Percentiles rank a stretch among this genome's conserved stretches.
Conservation (phyloP, 2,797 vertebrate genomes). For the Sebastes oblongus region DNA sequence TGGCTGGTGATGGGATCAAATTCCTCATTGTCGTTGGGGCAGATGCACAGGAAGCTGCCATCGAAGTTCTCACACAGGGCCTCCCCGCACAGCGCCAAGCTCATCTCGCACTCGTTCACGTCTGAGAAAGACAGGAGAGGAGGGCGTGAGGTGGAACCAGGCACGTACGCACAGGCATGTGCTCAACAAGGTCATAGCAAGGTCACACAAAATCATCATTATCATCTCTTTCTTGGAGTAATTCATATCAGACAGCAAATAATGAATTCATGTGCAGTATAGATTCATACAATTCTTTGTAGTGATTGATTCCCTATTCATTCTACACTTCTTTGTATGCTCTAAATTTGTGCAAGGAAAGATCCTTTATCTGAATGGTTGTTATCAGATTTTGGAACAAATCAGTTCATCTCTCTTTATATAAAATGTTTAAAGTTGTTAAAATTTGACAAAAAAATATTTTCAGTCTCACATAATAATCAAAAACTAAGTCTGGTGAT, state of each 20-base stretch:
- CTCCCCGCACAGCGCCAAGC: conserved; percentile 78
- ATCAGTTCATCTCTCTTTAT: neutral
- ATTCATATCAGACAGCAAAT: neutral
- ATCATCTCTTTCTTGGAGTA: neutral
- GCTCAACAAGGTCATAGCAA: neutral
- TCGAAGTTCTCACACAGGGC: conserved; percentile 85
- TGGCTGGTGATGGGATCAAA: conserved; percentile 82
- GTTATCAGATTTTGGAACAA: neutral
- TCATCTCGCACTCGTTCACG: conserved; percentile 84
- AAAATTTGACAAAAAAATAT: neutral
- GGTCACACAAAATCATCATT: conserved; percentile 2
- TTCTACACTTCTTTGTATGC: neutral
- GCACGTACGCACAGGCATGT: conserved; percentile 31
- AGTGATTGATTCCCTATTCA: neutral
- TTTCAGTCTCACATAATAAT: neutral
- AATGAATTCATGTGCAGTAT: neutral
- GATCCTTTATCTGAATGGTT: neutral
- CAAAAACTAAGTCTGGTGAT: neutral
- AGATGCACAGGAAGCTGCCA: conserved; percentile 87
- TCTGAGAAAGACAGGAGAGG: conserved; percentile 71
- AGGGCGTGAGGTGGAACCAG: conserved; percentile 43
- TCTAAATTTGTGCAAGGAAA: neutral
- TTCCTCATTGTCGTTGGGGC: conserved; percentile 83
- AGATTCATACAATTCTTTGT: neutral
- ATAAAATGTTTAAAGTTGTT: neutral